Percentiles rank a stretch among this genome's conserved stretches.
These are phyloP conservation scores for Anguilla marmorata DNA, from an alignment of 2,797 vertebrate species.

Conservation along the genomic window DNA sequence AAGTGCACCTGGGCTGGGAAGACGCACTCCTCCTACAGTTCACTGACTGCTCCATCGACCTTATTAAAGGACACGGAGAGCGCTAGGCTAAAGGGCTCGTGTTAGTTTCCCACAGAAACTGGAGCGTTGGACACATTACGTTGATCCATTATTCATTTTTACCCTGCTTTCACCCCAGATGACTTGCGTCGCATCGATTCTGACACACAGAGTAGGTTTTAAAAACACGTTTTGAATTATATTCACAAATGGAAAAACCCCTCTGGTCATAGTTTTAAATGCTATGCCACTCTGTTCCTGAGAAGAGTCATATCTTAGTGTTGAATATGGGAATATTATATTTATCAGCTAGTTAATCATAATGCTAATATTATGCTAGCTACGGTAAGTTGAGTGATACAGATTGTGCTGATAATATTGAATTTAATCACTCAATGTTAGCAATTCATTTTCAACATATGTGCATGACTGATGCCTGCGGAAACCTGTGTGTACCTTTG, in stretches of 20 bases:
- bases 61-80: constrained; percentile 24
- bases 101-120: constrained; percentile 41
- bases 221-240: not conserved
- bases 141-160: constrained; percentile 64
- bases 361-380: not conserved
- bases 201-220: not conserved
- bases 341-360: not conserved
- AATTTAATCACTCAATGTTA: not conserved
- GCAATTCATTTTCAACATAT: not conserved
- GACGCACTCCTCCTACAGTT: not conserved
- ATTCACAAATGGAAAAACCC: not conserved
- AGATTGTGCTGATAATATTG: not conserved
- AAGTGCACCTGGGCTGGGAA: not conserved
- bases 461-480: not conserved
- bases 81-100: constrained; percentile 25
- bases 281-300: not conserved
- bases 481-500: not conserved
- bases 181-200: constrained; percentile 3
- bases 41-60: constrained; percentile 40
- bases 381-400: not conserved
- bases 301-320: not conserved
- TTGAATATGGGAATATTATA: not conserved
- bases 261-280: not conserved
- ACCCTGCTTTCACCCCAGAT: constrained; percentile 17
- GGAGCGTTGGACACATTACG: constrained; percentile 52